A percentile compares a stretch with the other conserved stretches of the same genome.
These are phyloP conservation scores for Cydia strobilella DNA, from an alignment of 1,140 invertebrate genomes.

Conservation along the genomic window DNA sequence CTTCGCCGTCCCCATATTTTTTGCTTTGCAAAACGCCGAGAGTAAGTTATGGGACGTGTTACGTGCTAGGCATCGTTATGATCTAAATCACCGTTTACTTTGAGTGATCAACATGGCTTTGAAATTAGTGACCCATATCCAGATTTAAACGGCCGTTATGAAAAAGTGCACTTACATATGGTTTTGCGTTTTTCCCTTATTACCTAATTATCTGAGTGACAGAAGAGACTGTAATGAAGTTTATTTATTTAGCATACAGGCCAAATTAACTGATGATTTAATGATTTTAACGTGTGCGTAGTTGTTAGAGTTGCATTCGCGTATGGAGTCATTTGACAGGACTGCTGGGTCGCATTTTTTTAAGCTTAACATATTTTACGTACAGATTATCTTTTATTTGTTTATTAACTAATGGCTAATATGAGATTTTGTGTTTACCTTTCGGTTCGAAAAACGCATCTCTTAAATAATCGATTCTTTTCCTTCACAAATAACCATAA, in stretches of 20 bases:
- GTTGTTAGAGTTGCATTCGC: too few species aligned
- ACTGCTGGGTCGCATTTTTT: too few species aligned
- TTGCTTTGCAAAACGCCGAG: constrained; percentile 52
- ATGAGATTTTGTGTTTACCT: background rate
- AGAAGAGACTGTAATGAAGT: too few species aligned
- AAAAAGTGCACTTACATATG: background rate
- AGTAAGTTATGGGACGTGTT: constrained; percentile 15
- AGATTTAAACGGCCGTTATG: background rate
- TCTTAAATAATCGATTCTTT: background rate
- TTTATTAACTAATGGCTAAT: background rate
- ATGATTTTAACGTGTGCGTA: too few species aligned
- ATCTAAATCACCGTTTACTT: background rate
- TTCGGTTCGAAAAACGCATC: background rate
- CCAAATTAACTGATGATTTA: too few species aligned
- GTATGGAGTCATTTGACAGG: too few species aligned
- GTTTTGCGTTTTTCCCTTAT: background rate
- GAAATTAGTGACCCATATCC: background rate
- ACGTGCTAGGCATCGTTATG: background rate
- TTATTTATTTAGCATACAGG: too few species aligned
- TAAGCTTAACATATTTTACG: too few species aligned
- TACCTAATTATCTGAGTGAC: background rate
- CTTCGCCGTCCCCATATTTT: constrained; percentile 59
- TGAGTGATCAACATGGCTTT: background rate
- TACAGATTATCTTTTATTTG: too few species aligned
- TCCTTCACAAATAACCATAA: background rate